Percentiles rank a stretch among this genome's conserved stretches.
Evolutionary conservation across 2,888 invertebrate species (phyloP).

Genomic region (Corbicula japonica): DNA sequence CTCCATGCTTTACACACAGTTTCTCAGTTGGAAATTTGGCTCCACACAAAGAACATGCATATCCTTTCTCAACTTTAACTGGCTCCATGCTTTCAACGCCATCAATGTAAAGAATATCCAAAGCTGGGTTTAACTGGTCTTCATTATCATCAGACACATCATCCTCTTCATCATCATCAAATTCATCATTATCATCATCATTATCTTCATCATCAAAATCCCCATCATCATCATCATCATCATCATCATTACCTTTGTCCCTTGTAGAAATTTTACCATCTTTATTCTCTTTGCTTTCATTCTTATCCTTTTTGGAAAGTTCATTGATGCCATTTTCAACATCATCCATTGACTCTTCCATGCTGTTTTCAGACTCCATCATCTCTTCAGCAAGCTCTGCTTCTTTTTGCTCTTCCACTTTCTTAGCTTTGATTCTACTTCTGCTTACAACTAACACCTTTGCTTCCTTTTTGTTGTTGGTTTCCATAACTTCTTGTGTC

Average conservation of each 20-base stretch:
- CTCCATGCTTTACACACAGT: slow-evolving; percentile 35
- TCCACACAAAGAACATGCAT: slow-evolving; percentile 48
- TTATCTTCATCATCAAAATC: slow-evolving; percentile 17
- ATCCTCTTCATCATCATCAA: slow-evolving; percentile 26
- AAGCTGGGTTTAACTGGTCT: slow-evolving; percentile 24
- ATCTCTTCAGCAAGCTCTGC: background rate
- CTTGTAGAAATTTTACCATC: background rate
- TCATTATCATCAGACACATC: slow-evolving; percentile 16
- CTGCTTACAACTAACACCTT: slow-evolving; percentile 23
- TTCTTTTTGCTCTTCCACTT: slow-evolving; percentile 26
- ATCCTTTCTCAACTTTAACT: slow-evolving; percentile 26
- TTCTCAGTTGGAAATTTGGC: slow-evolving; percentile 31
- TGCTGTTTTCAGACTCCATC: background rate
- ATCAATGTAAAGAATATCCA: slow-evolving; percentile 31
- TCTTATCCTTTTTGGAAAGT: background rate
- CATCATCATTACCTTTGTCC: background rate
- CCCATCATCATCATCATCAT: slow-evolving; percentile 15
- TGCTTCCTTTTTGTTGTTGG: slow-evolving; percentile 1
- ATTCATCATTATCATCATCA: slow-evolving; percentile 33
- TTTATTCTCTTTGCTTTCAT: background rate
- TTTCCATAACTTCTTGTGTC: no score
- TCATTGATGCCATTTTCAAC: background rate
- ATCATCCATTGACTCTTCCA: background rate
- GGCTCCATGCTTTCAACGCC: slow-evolving; percentile 40
- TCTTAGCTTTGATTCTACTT: slow-evolving; percentile 23